phyloP scores from a whole-genome alignment of 2,113 vertebrate species.

The Ivindomyrus marchei region DNA sequence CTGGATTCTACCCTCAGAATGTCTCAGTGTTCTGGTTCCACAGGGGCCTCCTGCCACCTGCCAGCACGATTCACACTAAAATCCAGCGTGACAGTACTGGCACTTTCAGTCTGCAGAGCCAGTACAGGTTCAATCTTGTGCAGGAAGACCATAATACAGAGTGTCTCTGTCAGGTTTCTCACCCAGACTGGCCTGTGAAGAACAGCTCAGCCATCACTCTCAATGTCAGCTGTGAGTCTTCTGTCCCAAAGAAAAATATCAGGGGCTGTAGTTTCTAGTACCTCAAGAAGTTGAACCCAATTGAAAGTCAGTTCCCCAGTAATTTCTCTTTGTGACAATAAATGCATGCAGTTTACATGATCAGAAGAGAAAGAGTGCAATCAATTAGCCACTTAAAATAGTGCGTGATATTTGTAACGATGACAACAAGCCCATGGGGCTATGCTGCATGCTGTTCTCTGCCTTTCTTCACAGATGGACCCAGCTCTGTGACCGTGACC shows the following conservation, averaged over 20 bases:
- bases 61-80: not conserved
- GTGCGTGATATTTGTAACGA: not conserved
- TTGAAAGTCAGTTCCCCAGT: not conserved
- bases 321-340: not conserved
- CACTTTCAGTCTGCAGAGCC: constrained; percentile 11
- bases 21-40: not conserved
- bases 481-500: constrained; percentile 2
- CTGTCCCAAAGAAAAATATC: not conserved
- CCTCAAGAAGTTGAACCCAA: not conserved
- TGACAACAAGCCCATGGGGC: not conserved
- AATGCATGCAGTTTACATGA: not conserved
- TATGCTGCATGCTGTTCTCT: not conserved
- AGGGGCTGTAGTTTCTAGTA: not conserved
- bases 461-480: constrained; percentile 9
- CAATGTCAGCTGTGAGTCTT: constrained; percentile 13
- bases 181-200: not conserved
- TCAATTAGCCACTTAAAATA: not conserved
- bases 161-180: not conserved
- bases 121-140: not conserved
- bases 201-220: not conserved
- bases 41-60: not conserved
- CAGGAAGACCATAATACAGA: not conserved
- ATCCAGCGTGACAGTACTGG: not conserved
- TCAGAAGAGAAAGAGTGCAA: not conserved
- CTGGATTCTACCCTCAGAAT: constrained; percentile 10